Conservation (phyloP, 2,888 invertebrate species). For the Calephelis perditalis region DNA sequence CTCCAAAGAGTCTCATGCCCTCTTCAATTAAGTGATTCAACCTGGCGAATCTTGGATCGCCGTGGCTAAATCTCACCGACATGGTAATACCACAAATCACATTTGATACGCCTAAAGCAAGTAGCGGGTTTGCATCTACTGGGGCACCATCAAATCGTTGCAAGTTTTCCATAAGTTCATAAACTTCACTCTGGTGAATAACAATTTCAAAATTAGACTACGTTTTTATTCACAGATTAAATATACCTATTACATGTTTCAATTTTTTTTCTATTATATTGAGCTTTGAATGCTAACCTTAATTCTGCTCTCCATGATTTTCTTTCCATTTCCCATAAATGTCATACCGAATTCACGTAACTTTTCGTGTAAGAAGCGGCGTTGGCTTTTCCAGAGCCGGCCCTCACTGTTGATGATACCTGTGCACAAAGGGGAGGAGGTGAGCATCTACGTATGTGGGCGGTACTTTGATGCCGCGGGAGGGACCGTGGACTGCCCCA, state of each 20-base stretch:
- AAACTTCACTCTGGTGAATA: slow-evolving; percentile 82
- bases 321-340: slow-evolving; percentile 87
- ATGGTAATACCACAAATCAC: slow-evolving; percentile 94
- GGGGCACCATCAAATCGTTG: slow-evolving; percentile 81
- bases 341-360: slow-evolving; percentile 93
- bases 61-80: slow-evolving; percentile 89
- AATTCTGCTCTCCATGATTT: slow-evolving; percentile 90
- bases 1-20: slow-evolving; percentile 92
- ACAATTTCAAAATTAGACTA: slow-evolving; percentile 19
- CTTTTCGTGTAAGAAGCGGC: slow-evolving; percentile 91
- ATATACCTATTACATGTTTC: not conserved
- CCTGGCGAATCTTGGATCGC: slow-evolving; percentile 86
- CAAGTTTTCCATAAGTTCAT: slow-evolving; percentile 83
- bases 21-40: slow-evolving; percentile 94
- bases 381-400: slow-evolving; percentile 92
- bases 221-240: not conserved
- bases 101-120: slow-evolving; percentile 91
- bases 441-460: slow-evolving; percentile 45
- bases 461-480: slow-evolving; percentile 43
- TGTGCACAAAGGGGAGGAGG: slow-evolving; percentile 58
- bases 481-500: slow-evolving; percentile 48
- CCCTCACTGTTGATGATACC: slow-evolving; percentile 95
- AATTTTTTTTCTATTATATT: not conserved
- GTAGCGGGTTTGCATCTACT: slow-evolving; percentile 84
- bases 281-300: slow-evolving; percentile 75